Conservation (phyloP, 2,888 invertebrate genomes). For the Nymphalis urticae region DNA sequence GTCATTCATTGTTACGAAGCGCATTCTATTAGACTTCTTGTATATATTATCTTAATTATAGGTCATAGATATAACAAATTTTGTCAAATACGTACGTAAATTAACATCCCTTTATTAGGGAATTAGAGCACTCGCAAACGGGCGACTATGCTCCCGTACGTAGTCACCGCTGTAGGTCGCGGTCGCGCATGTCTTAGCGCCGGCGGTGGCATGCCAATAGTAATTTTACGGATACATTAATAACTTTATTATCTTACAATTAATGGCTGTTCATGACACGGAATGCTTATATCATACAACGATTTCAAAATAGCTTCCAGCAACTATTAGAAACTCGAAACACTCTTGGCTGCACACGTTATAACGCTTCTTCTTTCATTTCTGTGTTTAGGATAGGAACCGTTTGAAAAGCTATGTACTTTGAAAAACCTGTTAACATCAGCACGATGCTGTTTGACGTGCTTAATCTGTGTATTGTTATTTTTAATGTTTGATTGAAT, state of each 20-base stretch:
- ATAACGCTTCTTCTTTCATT: constrained; percentile 77
- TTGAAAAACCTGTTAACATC: constrained; percentile 69
- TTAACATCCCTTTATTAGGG: constrained; percentile 44
- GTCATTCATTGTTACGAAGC: constrained; percentile 77
- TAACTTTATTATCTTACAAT: constrained; percentile 56
- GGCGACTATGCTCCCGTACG: constrained; percentile 28
- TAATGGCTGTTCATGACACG: constrained; percentile 78
- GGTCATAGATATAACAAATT: constrained; percentile 63
- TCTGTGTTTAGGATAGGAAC: constrained; percentile 75
- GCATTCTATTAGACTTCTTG: constrained; percentile 79
- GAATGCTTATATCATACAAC: constrained; percentile 74
- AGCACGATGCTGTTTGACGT: constrained; percentile 81
- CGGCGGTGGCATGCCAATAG: constrained; percentile 56
- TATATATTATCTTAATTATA: constrained; percentile 68
- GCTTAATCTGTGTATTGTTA: constrained; percentile 78
- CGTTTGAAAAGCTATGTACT: constrained; percentile 64
- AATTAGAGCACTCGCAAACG: constrained; percentile 50
- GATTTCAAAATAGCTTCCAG: constrained; percentile 73
- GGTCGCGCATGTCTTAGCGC: constrained; percentile 51
- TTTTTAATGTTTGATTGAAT: constrained; percentile 76
- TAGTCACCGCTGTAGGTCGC: constrained; percentile 52
- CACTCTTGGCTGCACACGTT: constrained; percentile 81
- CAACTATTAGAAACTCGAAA: constrained; percentile 79
- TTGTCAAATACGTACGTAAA: constrained; percentile 48
- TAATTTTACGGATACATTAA: constrained; percentile 55